Evolutionary conservation across 2,113 vertebrate species (phyloP).

Genomic region (Odobenus rosmarus): DNA sequence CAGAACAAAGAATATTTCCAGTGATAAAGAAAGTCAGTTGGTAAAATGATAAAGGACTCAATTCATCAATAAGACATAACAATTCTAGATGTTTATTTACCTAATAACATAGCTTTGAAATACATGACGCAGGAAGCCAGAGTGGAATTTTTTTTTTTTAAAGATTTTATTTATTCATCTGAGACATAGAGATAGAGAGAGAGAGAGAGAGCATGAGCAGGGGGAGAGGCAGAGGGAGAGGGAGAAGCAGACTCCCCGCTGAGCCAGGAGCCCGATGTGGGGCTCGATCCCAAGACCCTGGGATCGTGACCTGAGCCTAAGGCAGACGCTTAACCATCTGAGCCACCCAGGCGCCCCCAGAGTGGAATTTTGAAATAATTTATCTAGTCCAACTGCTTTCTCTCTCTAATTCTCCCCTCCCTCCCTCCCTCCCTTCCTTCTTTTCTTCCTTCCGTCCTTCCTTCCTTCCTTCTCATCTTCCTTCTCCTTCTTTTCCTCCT

Average conservation of each 20-base stretch:
- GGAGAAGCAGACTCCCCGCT: too few species aligned
- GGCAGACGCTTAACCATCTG: too few species aligned
- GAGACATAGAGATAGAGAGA: too few species aligned
- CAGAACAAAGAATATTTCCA: neutral
- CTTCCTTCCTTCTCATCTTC: neutral
- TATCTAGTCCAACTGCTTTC: neutral
- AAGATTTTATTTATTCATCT: too few species aligned
- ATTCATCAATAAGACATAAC: neutral
- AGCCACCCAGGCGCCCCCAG: too few species aligned
- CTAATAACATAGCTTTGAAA: neutral
- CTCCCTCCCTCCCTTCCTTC: accelerated
- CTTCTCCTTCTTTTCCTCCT: neutral
- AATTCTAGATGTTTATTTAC: neutral
- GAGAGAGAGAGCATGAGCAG: too few species aligned
- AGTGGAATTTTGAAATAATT: neutral
- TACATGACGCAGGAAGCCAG: neutral
- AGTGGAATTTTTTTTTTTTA: neutral
- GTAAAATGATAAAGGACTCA: neutral
- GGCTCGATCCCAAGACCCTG: too few species aligned
- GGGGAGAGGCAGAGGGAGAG: too few species aligned
- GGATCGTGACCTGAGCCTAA: too few species aligned
- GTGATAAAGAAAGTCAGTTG: neutral
- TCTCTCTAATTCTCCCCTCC: neutral
- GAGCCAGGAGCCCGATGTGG: too few species aligned
- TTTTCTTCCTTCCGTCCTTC: neutral